phyloP scores from a whole-genome alignment of 2,797 vertebrate genomes.

The Oophaga sylvatica region DNA sequence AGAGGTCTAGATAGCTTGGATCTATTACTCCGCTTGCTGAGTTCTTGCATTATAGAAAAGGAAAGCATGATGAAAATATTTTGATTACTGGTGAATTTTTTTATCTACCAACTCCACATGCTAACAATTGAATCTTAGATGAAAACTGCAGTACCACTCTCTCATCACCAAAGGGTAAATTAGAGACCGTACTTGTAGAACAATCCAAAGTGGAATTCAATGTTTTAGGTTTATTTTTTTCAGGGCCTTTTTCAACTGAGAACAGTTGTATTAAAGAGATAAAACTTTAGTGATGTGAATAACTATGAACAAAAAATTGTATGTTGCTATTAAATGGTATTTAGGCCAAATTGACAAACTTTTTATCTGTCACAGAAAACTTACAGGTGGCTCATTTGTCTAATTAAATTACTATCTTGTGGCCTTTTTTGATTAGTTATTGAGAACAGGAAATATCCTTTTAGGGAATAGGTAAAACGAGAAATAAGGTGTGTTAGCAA shows the following conservation, averaged over 20 bases:
- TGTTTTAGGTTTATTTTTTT: neutral
- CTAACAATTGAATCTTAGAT: neutral
- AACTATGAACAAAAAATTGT: neutral
- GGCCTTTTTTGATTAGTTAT: no score
- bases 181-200: neutral
- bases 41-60: neutral
- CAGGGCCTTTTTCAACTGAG: neutral
- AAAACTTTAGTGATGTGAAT: neutral
- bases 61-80: neutral
- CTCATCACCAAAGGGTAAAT: neutral
- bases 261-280: neutral
- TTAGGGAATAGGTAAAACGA: no score
- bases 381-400: no score
- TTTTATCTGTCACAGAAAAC: no score
- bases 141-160: neutral
- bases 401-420: no score
- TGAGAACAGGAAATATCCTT: no score
- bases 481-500: no score
- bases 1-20: no score
- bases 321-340: no score
- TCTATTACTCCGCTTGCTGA: neutral
- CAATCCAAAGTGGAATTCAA: neutral
- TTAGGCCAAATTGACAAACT: no score
- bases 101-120: neutral
- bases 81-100: no score